These are phyloP conservation scores for Megastigmus dorsalis DNA, from an alignment of 2,888 invertebrate genomes.

Conservation along the genomic window DNA sequence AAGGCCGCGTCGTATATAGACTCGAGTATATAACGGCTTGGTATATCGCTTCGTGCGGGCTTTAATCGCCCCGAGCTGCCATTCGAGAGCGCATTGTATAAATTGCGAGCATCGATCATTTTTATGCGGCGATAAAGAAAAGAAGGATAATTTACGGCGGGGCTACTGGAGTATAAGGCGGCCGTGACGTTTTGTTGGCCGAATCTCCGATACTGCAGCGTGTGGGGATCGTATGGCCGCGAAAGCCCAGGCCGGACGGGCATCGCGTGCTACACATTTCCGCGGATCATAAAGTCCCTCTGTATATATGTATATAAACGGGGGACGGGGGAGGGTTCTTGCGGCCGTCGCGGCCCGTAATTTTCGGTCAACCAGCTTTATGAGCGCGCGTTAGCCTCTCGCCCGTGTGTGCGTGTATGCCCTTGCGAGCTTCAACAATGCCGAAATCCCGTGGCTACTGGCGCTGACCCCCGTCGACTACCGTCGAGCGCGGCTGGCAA, in stretches of 20 bases:
- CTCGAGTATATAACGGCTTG: too few relatives aligned
- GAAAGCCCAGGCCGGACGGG: background rate
- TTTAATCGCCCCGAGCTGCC: background rate
- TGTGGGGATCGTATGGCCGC: conserved; percentile 40
- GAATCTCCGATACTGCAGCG: conserved; percentile 27
- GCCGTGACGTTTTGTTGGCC: too few relatives aligned
- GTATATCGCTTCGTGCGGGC: too few relatives aligned
- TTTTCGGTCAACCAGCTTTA: conserved; percentile 68
- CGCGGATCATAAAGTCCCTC: conserved; percentile 59
- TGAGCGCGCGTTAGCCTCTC: conserved; percentile 56
- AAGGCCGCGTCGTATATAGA: too few relatives aligned
- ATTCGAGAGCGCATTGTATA: background rate
- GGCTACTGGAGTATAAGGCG: background rate
- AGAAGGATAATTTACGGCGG: background rate
- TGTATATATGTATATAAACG: too few relatives aligned
- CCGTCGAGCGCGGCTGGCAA: background rate
- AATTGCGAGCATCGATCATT: conserved; percentile 15
- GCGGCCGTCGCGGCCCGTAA: conserved; percentile 62
- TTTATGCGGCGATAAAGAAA: conserved; percentile 4
- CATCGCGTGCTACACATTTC: conserved; percentile 44
- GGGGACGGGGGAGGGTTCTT: conserved; percentile 53
- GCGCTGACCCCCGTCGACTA: background rate
- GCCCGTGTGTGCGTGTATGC: conserved; percentile 38
- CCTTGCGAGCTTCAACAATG: conserved; percentile 1
- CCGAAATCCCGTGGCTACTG: background rate